Evolutionary conservation across 2,113 vertebrate species (phyloP).

Genomic region (Enhydra lutris): DNA sequence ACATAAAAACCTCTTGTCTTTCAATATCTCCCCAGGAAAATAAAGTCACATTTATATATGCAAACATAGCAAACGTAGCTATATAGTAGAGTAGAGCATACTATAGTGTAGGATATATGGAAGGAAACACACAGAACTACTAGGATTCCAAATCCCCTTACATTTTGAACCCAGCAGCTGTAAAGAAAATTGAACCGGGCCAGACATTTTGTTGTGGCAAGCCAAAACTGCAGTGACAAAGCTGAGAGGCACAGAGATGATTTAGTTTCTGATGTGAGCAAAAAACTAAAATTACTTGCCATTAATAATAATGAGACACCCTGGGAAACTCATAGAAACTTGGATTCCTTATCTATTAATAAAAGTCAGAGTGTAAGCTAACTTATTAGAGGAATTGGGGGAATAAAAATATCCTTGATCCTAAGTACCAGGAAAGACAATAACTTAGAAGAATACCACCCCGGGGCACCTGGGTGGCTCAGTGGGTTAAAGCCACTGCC

Average conservation of each 20-base stretch:
- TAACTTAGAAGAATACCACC: background rate
- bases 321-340: conserved; percentile 54
- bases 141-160: background rate
- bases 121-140: background rate
- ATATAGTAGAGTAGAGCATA: background rate
- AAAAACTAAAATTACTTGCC: conserved; percentile 67
- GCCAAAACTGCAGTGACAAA: conserved; percentile 37
- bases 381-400: background rate
- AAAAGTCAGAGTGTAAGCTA: conserved; percentile 27
- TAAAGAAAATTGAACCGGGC: background rate
- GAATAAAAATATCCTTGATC: background rate
- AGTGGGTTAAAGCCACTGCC: too few species aligned
- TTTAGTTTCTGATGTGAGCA: conserved; percentile 47
- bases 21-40: background rate
- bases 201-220: conserved; percentile 32
- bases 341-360: conserved; percentile 41
- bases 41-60: background rate
- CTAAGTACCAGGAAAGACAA: background rate
- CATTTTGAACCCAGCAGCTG: background rate
- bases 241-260: conserved; percentile 62
- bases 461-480: too few species aligned
- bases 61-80: background rate
- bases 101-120: background rate
- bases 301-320: conserved; percentile 72
- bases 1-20: background rate